These are phyloP conservation scores for Lichenostomus cassidix DNA, from an alignment of 2,113 vertebrate genomes.

Conservation along the genomic window DNA sequence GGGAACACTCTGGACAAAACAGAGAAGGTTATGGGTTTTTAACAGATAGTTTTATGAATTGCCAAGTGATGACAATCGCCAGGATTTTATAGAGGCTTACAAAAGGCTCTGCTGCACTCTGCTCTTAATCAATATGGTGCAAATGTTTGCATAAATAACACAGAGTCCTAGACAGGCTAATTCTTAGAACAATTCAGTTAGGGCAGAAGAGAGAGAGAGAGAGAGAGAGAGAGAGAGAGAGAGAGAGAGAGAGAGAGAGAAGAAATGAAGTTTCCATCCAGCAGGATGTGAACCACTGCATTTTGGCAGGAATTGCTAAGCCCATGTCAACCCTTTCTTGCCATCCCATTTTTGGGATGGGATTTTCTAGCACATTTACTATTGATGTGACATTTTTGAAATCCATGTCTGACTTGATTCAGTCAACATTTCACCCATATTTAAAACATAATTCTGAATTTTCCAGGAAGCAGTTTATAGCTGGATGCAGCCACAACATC, in stretches of 20 bases:
- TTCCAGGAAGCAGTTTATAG: background rate
- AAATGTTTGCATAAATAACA: background rate
- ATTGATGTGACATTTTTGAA: background rate
- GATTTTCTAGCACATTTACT: background rate
- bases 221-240: background rate
- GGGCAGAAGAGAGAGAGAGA: background rate
- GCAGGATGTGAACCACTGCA: background rate
- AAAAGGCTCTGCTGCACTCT: background rate
- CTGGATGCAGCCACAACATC: background rate
- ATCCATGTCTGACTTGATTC: background rate
- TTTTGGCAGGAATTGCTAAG: background rate
- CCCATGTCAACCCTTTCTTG: background rate
- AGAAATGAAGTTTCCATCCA: background rate
- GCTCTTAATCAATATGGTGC: slow-evolving; percentile 21
- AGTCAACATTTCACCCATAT: background rate
- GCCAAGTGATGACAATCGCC: slow-evolving; percentile 16
- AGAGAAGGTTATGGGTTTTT: slow-evolving; percentile 12
- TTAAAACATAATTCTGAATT: background rate
- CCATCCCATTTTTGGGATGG: background rate
- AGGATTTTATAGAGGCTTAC: slow-evolving; percentile 19
- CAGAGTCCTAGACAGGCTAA: background rate
- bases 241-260: background rate
- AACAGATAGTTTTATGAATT: slow-evolving; percentile 36
- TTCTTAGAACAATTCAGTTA: background rate
- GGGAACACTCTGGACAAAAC: background rate